Base-by-base conservation (phyloP, 2,888 invertebrate genomes). In the Neoscelio sp. region DNA sequence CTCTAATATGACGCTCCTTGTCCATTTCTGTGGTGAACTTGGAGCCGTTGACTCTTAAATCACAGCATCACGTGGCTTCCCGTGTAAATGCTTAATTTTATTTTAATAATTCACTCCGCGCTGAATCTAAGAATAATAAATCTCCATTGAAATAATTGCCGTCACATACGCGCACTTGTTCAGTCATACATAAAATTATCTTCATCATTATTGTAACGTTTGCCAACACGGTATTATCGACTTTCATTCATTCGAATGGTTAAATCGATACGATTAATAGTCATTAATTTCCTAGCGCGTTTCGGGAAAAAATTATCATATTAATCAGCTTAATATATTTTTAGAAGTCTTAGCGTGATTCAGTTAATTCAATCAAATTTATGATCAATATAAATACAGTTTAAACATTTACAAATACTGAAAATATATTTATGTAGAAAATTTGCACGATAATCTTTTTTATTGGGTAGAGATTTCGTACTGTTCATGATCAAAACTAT, bases 1-100 rank as follows among this genome's bases (percentile, higher is more conserved):
- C 89, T 86, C 85, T 86, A 65, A 82, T 84, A 84, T 87, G 84
- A 68, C 83, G 87, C 82, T 89, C 87, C 86, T 87, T 88, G 82
- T 89, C 88, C 89, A 89, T 89, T 83, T 86, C 85, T 85, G 62
- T 35, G 20, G 58, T 23, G 40, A 58, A 54, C 54, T 44, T 58
- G 50, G 35, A 54, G 52, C 20, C 64, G 78, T 26, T 18, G 35
- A 64, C 28, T 23, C 10, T 58, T 7, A 8, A 60, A 67, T 78
- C 60, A 71, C 71, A 65, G 71, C 77, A 60, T 71, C 50, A 15
- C 50, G 48, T 26, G n/a, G 33, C 17, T 18, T 12, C 12, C 5
- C 10, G n/a, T 17, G n/a, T 10, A 30, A 35, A 13, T 46, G 10
- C 13, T 26, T 10, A 40, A 58, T 58, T 58, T 54, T 33, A 12